These are phyloP conservation scores for Equus przewalskii DNA, from an alignment of 2,113 vertebrate genomes.

Conservation along the genomic window DNA sequence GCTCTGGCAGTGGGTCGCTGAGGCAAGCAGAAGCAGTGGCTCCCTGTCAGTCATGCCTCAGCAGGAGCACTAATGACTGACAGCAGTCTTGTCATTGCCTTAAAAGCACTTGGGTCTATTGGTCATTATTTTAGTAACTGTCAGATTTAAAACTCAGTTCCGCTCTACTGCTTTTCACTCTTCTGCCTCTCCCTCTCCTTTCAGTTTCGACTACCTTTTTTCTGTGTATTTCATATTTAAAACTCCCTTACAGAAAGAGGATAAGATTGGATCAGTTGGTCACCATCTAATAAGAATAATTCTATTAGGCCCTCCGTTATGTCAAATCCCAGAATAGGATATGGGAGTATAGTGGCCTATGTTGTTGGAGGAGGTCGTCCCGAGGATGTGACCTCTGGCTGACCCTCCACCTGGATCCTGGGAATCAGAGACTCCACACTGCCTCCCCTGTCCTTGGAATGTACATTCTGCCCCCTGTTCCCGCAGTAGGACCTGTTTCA, in stretches of 20 bases:
- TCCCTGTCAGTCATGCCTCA: background rate
- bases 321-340: too few species aligned
- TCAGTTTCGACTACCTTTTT: background rate
- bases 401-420: too few species aligned
- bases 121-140: background rate
- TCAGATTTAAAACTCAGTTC: background rate
- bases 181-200: background rate
- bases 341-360: too few species aligned
- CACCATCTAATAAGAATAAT: background rate
- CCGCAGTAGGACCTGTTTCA: too few species aligned
- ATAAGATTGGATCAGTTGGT: background rate
- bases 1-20: background rate
- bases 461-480: too few species aligned
- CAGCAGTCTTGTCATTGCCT: too few species aligned
- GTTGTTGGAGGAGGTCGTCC: too few species aligned
- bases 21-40: background rate
- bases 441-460: too few species aligned
- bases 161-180: background rate
- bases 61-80: background rate
- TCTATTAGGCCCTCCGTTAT: too few species aligned
- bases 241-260: background rate
- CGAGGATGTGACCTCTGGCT: too few species aligned
- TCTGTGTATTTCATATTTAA: background rate
- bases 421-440: too few species aligned
- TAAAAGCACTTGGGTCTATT: background rate